phyloP scores from a whole-genome alignment of 2,113 vertebrate species.

The Charadrius vociferus region DNA sequence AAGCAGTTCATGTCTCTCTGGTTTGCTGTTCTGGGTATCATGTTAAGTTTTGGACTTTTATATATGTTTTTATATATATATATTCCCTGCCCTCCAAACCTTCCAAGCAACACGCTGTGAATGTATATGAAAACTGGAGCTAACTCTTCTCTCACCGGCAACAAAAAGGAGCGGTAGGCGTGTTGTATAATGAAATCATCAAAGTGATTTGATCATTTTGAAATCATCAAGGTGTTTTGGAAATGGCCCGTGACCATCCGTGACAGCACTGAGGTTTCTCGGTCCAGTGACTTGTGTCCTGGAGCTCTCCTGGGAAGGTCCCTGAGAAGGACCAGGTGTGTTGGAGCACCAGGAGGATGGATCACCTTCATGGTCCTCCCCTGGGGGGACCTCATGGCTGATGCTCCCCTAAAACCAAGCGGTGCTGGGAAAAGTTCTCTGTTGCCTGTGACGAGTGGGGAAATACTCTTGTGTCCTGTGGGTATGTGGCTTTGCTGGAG shows the following conservation, averaged over 20 bases:
- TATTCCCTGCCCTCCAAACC: background rate
- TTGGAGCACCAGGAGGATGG: background rate
- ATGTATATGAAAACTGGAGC: background rate
- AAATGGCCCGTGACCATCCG: background rate
- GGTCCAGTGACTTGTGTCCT: background rate
- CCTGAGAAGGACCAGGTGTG: background rate
- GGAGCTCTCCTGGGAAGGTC: background rate
- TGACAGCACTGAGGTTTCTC: background rate
- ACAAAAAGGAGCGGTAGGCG: background rate
- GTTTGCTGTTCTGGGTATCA: background rate
- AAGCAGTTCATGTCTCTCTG: background rate
- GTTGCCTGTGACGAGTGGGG: background rate
- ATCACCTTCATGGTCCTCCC: background rate
- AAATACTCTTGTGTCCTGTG: rapidly evolving
- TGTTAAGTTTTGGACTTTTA: background rate
- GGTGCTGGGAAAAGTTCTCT: background rate
- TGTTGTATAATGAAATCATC: background rate
- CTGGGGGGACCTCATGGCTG: background rate
- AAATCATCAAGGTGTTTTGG: background rate
- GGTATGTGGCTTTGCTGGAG: rapidly evolving
- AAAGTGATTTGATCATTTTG: background rate
- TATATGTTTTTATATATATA: background rate
- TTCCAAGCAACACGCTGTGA: background rate
- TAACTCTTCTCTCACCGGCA: background rate
- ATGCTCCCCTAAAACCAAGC: background rate